Conservation (phyloP, 1,140 invertebrate genomes). For the Euglossa dilemma region DNA sequence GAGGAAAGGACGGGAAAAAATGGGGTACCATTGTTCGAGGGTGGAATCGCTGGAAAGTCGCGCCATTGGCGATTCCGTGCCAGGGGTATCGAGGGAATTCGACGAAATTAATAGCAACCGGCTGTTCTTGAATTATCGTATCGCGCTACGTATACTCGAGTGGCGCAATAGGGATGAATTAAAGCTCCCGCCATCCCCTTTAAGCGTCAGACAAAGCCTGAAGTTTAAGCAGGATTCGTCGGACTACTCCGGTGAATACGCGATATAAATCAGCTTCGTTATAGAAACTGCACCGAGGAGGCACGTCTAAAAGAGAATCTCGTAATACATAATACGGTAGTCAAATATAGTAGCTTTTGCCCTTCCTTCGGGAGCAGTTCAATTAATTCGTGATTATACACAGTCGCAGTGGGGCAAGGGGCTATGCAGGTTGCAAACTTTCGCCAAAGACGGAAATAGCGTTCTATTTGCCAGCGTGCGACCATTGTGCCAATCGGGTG, state of each 20-base stretch:
- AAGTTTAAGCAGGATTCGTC: slow-evolving; percentile 68
- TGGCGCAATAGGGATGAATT: slow-evolving; percentile 50
- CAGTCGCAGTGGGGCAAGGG: not conserved
- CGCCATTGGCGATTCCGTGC: not conserved
- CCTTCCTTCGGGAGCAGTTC: slow-evolving; percentile 42
- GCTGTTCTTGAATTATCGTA: slow-evolving; percentile 59
- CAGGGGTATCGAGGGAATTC: not conserved
- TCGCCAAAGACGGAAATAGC: slow-evolving; percentile 15
- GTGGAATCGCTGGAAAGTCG: slow-evolving; percentile 2
- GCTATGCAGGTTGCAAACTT: slow-evolving; percentile 26
- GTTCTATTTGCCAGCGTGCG: slow-evolving; percentile 2
- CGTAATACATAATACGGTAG: slow-evolving; percentile 62
- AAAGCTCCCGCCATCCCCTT: slow-evolving; percentile 61
- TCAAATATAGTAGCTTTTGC: slow-evolving; percentile 55
- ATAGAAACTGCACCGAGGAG: slow-evolving; percentile 62
- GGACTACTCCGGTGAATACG: slow-evolving; percentile 59
- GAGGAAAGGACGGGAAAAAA: not conserved
- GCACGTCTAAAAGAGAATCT: slow-evolving; percentile 59
- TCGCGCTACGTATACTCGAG: slow-evolving; percentile 29
- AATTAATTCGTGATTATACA: slow-evolving; percentile 62
- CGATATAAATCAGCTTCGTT: slow-evolving; percentile 72
- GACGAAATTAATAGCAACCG: slow-evolving; percentile 43
- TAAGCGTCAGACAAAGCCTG: slow-evolving; percentile 64
- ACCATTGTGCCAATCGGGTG: not conserved
- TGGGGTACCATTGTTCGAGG: not conserved